These are phyloP conservation scores for Chaetoderma sp. DNA, from an alignment of 2,888 invertebrate species.

Conservation along the genomic window DNA sequence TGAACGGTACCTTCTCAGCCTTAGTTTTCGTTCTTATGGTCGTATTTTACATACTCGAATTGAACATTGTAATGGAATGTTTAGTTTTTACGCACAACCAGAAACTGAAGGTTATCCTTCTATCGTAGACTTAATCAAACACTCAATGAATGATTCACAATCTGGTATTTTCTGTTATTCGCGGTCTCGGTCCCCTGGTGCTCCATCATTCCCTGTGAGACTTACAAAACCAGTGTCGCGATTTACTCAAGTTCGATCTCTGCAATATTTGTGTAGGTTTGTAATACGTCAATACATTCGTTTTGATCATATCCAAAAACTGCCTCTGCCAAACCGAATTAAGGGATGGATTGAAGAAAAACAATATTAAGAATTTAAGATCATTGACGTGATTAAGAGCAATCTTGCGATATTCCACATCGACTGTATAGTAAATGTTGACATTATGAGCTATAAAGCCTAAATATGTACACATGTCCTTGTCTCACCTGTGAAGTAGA, in stretches of 20 bases:
- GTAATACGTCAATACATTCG: slow-evolving; percentile 79
- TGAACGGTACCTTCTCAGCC: slow-evolving; percentile 78
- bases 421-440: too few species aligned
- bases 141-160: slow-evolving; percentile 80
- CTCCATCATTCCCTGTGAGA: slow-evolving; percentile 80
- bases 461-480: too few species aligned
- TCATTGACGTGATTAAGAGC: too few species aligned
- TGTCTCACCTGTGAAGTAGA: too few species aligned
- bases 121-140: slow-evolving; percentile 80
- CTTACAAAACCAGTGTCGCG: slow-evolving; percentile 81
- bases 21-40: slow-evolving; percentile 79
- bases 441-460: too few species aligned
- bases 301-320: slow-evolving; percentile 78
- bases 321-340: slow-evolving; percentile 76
- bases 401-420: too few species aligned
- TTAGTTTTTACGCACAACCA: slow-evolving; percentile 69
- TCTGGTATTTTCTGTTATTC: slow-evolving; percentile 81
- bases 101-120: slow-evolving; percentile 70
- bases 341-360: slow-evolving; percentile 69
- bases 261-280: slow-evolving; percentile 82
- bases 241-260: slow-evolving; percentile 77
- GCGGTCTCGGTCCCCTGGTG: slow-evolving; percentile 76
- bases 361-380: slow-evolving; percentile 68
- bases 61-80: slow-evolving; percentile 78
- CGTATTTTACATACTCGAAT: slow-evolving; percentile 81